A percentile compares a stretch with the other conserved stretches of the same genome.
Evolutionary conservation across 1,140 invertebrate genomes (phyloP).

Genomic region (Sycophaga agraensis): DNA sequence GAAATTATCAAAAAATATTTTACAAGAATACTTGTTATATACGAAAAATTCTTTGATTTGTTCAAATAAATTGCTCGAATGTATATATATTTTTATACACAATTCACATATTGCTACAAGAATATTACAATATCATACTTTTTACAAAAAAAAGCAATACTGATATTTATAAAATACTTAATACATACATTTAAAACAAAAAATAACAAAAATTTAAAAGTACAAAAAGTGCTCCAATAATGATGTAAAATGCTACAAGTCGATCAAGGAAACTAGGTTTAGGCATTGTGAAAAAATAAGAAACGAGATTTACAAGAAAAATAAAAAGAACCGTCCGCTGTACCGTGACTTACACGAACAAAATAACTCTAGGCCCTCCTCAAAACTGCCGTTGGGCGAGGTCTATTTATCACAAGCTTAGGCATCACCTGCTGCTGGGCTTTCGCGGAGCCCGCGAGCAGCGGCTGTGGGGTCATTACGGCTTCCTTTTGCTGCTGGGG

Average conservation of each 20-base stretch:
- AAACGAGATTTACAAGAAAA: conserved; percentile 11
- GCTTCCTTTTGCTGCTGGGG: conserved; percentile 16
- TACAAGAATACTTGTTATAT: too few species aligned
- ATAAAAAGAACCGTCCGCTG: background rate
- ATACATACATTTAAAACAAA: background rate
- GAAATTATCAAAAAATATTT: too few species aligned
- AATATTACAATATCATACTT: conserved; percentile 1
- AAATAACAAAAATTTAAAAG: conserved; percentile 1
- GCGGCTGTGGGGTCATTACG: conserved; percentile 2
- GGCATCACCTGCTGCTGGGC: conserved; percentile 42
- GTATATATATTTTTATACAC: too few species aligned
- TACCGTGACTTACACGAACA: conserved; percentile 25
- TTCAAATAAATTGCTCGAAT: too few species aligned
- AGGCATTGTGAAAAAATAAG: too few species aligned
- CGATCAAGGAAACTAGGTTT: conserved; percentile 5
- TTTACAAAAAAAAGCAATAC: conserved; percentile 5
- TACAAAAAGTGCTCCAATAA: background rate
- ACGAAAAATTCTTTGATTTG: too few species aligned
- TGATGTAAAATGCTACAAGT: conserved; percentile 23
- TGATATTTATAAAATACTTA: background rate
- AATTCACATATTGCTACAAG: too few species aligned
- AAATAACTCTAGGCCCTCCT: conserved; percentile 38
- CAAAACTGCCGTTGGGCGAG: conserved; percentile 34
- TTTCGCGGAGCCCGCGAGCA: background rate
- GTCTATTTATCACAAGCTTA: conserved; percentile 40